These are phyloP conservation scores for Drosophila tsacasi DNA, from an alignment of 1,140 invertebrate species.

Conservation along the genomic window DNA sequence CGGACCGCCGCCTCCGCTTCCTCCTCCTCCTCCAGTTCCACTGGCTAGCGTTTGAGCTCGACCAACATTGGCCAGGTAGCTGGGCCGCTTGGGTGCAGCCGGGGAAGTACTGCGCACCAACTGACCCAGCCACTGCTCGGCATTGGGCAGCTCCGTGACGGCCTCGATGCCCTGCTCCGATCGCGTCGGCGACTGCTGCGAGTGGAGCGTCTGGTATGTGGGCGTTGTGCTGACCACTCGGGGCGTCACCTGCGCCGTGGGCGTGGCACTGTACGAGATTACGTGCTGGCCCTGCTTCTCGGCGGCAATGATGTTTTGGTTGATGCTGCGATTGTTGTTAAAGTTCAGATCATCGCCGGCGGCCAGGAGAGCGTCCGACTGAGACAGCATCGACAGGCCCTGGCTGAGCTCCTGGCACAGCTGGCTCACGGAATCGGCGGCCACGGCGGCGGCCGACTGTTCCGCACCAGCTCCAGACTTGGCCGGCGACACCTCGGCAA, in stretches of 20 bases:
- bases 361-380: conserved; percentile 87
- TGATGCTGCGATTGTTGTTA: conserved; percentile 86
- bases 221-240: conserved; percentile 60
- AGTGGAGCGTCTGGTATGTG: conserved; percentile 60
- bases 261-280: conserved; percentile 57
- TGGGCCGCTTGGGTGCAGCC: conserved; percentile 86
- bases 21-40: conserved; percentile 64
- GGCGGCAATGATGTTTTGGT: conserved; percentile 86
- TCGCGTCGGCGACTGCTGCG: conserved; percentile 57
- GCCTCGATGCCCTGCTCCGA: conserved; percentile 43
- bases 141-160: conserved; percentile 87
- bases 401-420: conserved; percentile 95
- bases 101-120: conserved; percentile 87
- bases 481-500: conserved; percentile 91
- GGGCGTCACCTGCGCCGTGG: conserved; percentile 43
- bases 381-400: conserved; percentile 92
- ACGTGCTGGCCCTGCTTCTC: conserved; percentile 75
- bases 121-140: conserved; percentile 92
- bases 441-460: conserved; percentile 70
- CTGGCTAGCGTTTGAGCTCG: conserved; percentile 88
- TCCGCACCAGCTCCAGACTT: conserved; percentile 46
- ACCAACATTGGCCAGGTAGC: conserved; percentile 87
- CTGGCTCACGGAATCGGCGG: conserved; percentile 91
- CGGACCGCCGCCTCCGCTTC: conserved; percentile 18
- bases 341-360: conserved; percentile 88